Conservation (phyloP, 2,113 vertebrate genomes). For the Atherinomorus stipes region DNA sequence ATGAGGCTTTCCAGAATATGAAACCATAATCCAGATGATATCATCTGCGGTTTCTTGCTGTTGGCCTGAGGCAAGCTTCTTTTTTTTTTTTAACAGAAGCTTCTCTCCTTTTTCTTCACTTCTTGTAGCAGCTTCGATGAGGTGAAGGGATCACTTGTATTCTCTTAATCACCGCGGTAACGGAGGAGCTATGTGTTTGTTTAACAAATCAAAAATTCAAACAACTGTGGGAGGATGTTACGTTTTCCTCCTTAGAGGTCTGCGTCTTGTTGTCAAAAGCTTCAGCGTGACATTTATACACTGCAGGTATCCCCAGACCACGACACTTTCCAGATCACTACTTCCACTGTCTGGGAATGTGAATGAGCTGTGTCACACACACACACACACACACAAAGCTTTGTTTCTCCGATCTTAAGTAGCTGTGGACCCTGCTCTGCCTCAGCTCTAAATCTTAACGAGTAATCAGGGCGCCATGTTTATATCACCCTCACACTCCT, state of each 20-base stretch:
- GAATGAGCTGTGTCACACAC: constrained; percentile 49
- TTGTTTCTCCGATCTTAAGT: constrained; percentile 48
- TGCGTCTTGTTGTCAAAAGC: constrained; percentile 29
- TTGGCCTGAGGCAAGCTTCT: neutral
- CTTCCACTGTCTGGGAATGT: constrained; percentile 76
- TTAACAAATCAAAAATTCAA: neutral
- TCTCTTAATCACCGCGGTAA: neutral
- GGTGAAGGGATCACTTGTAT: constrained; percentile 1
- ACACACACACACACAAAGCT: constrained; percentile 39
- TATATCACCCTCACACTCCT: constrained; percentile 19
- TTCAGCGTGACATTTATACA: constrained; percentile 62
- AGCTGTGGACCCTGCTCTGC: constrained; percentile 51
- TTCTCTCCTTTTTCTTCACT: neutral
- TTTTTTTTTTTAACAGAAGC: neutral
- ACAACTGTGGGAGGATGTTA: constrained; percentile 16
- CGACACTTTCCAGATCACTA: constrained; percentile 57
- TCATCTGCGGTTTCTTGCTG: neutral
- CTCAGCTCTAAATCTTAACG: constrained; percentile 29
- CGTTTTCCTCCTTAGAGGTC: constrained; percentile 5
- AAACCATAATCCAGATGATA: constrained; percentile 4
- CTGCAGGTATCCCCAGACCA: constrained; percentile 53
- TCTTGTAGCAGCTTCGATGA: neutral
- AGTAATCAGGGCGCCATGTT: constrained; percentile 37
- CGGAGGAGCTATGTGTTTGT: neutral
- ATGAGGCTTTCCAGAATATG: constrained; percentile 3